Evolutionary conservation across 1,140 invertebrate species (phyloP), one percentile per base, ranked within the genome.

Genomic region (Branchinecta lynchi): DNA sequence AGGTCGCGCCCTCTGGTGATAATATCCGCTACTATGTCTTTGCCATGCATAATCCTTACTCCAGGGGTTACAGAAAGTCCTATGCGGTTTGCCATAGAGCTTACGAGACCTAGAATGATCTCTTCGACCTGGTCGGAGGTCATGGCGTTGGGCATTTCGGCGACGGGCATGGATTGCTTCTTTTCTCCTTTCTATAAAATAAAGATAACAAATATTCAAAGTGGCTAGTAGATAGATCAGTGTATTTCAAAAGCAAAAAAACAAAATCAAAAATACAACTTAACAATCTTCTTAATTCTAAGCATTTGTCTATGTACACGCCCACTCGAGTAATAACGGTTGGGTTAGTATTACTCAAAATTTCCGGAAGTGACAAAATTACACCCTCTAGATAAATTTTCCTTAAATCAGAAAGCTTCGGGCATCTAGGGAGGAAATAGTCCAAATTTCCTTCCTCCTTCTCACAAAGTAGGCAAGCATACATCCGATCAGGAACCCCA

Each of bases 1-100:
- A 87, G 86, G 73, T 86, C 85, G 69, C 85, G 72, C n/a, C 84
- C 84, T 71, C 86, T 72, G 76, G 87, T 85, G 68, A 86, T 84
- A 71, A 86, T 86, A 32, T 86, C 74, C 9, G 83, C 80, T 10
- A 83, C 84, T 66, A 87, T 75, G 77, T 86, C 85, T 7, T 69
- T 68, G 43, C 72, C 74, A 43, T 51, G 66, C 17, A 68, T 68
- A 69, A 45, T n/a, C 71, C 72, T 60, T 17, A 70, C 71, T 12
- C 44, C 68, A 44, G 45, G 45, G 21, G 44, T 68, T 21, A 71
- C 45, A 43, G 68, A 68, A 44, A 71, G 68, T 43, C 68, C 68
- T 15, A 71, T 66, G 3, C 71, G 45, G 10, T 68, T 67, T 8
- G 32, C 60, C 45, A 71, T 45, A 32, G 51, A 69, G 71, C 68